Evolutionary conservation across 2,888 invertebrate species (phyloP).

Genomic region (Nomada lathburiana): DNA sequence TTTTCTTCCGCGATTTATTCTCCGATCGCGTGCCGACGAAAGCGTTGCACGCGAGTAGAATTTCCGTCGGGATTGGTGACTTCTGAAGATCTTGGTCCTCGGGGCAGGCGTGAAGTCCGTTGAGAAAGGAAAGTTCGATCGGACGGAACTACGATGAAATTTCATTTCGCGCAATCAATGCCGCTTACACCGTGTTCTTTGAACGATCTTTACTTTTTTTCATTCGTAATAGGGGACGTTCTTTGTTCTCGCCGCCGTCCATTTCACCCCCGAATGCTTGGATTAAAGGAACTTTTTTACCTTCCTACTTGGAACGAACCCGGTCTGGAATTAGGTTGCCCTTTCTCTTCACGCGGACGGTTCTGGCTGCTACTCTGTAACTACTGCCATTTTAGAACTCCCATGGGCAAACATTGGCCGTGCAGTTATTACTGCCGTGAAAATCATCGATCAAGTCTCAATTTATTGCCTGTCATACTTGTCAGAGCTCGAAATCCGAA

Average conservation of each 20-base stretch:
- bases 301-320: conserved; percentile 26
- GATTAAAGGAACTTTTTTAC: conserved; percentile 43
- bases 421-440: conserved; percentile 57
- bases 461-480: conserved; percentile 61
- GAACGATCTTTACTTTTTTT: conserved; percentile 30
- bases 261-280: neutral
- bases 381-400: conserved; percentile 37
- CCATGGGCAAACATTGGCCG: conserved; percentile 53
- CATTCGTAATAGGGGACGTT: conserved; percentile 24
- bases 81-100: neutral
- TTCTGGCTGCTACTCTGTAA: conserved; percentile 26
- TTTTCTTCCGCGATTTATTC: neutral
- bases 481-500: conserved; percentile 50
- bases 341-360: conserved; percentile 11
- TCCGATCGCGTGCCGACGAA: neutral
- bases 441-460: conserved; percentile 66
- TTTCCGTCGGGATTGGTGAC: neutral
- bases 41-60: neutral
- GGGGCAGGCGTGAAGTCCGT: neutral
- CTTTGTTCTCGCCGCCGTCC: conserved; percentile 33
- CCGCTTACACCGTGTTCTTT: conserved; percentile 27
- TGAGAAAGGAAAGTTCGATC: no score
- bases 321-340: conserved; percentile 44
- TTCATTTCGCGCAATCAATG: conserved; percentile 48
- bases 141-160: conserved; percentile 30